Base-by-base conservation (phyloP, 2,797 vertebrate genomes). In the Muscicapa comitata region DNA sequence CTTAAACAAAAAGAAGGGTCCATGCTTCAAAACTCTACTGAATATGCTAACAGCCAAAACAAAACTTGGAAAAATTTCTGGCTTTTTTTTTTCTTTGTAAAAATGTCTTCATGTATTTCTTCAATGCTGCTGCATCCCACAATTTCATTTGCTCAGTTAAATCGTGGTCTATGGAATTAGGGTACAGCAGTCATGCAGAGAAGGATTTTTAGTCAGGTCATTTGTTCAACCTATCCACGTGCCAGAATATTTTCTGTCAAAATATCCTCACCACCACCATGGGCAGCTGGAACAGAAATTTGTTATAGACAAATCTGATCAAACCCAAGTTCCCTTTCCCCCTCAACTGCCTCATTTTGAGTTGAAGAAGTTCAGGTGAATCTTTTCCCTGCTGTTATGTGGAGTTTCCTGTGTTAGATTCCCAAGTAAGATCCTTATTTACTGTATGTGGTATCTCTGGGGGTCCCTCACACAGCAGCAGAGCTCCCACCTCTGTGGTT, bases 201-300 rank as follows among this genome's bases (percentile, higher is more conserved):
- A n/a, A 83, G n/a, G 12, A 53, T 6, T 92, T 94, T 90, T 38
- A 89, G 74, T 29, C 63, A 79, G 37, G 28, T 53, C 43, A 40
- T 61, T 83, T 67, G 42, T 63, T 88, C 61, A 90, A 40, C 10
- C 5, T 31, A 53, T 18, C 54, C 5, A 35, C 35, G 35, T 8
- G 35, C 35, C 35, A 35, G 35, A 35, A 35, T 26, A 53, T 63
- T 79, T 51, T 72, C 47, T 19, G 26, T 79, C 45, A 43, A n/a
- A 53, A 55, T 24, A 42, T 26, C 54, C 58, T 54, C 57, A 29
- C 15, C 54, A 35, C 16, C 38, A 26, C 33, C 17, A 71, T 0
- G 1, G 63, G 19, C 61, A 74, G 71, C 28, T 45, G 43, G 71
- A 67, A 61, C 9, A 37, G 54, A 53, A 75, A 82, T 54, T 18